A percentile compares a stretch with the other conserved stretches of the same genome.
phyloP scores from a whole-genome alignment of 2,797 vertebrate genomes.

The Anas acuta region DNA sequence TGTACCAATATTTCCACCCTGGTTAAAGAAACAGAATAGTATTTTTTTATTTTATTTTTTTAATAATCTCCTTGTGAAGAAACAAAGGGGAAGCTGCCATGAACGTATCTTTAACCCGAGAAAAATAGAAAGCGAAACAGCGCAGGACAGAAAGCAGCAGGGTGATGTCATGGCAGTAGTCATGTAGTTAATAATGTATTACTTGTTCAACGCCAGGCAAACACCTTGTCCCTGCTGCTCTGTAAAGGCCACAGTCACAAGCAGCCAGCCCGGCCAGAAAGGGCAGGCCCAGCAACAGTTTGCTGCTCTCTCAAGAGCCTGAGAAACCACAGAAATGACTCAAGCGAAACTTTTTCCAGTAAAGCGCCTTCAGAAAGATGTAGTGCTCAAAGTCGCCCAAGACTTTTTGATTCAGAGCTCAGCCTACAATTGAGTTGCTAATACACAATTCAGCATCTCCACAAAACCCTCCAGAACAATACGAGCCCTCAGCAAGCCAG shows the following conservation, averaged over 20 bases:
- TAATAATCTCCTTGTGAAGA: neutral
- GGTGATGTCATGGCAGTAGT: fast-evolving
- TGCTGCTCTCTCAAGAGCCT: no score
- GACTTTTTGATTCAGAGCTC: neutral
- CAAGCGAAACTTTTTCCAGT: no score
- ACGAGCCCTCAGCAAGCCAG: neutral
- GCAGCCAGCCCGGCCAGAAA: no score
- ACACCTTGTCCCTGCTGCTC: no score
- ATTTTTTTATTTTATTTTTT: no score
- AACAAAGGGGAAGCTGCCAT: neutral
- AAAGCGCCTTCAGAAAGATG: no score
- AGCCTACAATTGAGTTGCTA: neutral
- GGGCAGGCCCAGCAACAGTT: no score
- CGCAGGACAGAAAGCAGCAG: neutral
- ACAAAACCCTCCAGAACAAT: neutral
- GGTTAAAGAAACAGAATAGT: neutral
- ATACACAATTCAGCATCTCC: neutral
- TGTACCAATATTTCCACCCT: neutral
- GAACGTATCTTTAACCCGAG: fast-evolving
- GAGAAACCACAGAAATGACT: no score
- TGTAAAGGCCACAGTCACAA: no score
- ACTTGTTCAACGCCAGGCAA: no score
- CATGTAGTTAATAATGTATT: no score
- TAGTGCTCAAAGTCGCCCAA: no score
- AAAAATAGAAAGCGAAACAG: neutral